phyloP scores from a whole-genome alignment of 2,888 invertebrate genomes.

The Dryobotodes eremita region DNA sequence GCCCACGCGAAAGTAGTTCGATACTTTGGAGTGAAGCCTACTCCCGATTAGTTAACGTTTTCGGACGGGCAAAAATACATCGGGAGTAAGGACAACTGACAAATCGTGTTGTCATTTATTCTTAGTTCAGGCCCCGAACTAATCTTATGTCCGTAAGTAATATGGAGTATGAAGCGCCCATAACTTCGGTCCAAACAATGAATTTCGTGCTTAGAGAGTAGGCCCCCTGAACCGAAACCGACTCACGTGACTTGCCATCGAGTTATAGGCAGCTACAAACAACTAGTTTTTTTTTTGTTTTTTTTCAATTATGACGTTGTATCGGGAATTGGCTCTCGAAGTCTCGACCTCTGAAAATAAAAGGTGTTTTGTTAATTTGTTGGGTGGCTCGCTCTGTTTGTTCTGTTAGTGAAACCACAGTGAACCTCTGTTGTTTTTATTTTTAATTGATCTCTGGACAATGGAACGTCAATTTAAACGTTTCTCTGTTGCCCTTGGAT shows the following conservation, averaged over 20 bases:
- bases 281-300: conserved; percentile 19
- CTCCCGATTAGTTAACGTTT: too few species aligned
- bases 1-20: too few species aligned
- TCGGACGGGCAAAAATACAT: too few species aligned
- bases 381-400: conserved; percentile 17
- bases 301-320: conserved; percentile 24
- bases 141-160: too few species aligned
- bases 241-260: conserved; percentile 1
- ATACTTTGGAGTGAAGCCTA: too few species aligned
- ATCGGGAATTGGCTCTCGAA: conserved; percentile 44
- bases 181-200: too few species aligned
- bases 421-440: conserved; percentile 21
- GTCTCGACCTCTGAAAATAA: conserved; percentile 37
- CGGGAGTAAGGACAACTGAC: too few species aligned
- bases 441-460: conserved; percentile 19
- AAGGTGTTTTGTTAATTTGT: conserved; percentile 42
- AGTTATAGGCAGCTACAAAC: conserved; percentile 11
- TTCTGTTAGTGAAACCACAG: conserved; percentile 13
- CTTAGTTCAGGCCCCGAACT: too few species aligned
- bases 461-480: conserved; percentile 9
- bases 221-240: conserved; percentile 12
- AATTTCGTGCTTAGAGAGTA: neutral
- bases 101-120: too few species aligned
- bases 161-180: too few species aligned
- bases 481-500: neutral